Evolutionary conservation across 2,113 vertebrate species (phyloP).

Genomic region (Trinectes maculatus): DNA sequence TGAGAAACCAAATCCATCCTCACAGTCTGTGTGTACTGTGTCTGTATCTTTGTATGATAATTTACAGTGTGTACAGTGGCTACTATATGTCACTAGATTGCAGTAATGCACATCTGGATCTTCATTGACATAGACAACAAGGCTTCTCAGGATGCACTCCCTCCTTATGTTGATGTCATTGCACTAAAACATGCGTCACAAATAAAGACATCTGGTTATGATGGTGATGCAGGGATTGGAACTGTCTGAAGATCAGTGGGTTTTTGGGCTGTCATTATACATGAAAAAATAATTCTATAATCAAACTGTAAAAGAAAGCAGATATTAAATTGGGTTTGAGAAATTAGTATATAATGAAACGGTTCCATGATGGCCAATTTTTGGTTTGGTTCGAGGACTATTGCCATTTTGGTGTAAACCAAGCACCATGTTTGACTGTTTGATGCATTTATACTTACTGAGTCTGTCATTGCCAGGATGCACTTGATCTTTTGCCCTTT

Average conservation of each 20-base stretch:
- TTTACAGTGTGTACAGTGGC: no score
- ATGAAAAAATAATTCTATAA: background rate
- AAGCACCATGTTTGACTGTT: background rate
- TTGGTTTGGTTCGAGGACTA: no score
- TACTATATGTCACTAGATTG: no score
- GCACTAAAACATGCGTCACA: background rate
- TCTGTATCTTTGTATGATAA: no score
- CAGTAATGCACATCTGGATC: no score
- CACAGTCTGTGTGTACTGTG: no score
- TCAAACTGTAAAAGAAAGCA: background rate
- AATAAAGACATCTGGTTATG: background rate
- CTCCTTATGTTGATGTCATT: background rate
- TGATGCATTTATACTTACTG: background rate
- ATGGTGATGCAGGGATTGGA: background rate
- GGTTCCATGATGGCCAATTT: no score
- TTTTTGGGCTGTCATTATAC: background rate
- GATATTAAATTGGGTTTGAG: background rate
- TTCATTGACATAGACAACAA: constrained; percentile 1
- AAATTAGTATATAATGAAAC: no score
- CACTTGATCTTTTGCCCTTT: no score
- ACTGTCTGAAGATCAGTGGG: background rate
- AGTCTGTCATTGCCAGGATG: no score
- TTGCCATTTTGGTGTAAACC: no score
- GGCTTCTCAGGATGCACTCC: constrained; percentile 2
- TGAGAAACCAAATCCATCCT: no score